Percentiles rank a stretch among this genome's conserved stretches.
Conservation (phyloP, 2,888 invertebrate genomes). For the Steromphala cineraria region DNA sequence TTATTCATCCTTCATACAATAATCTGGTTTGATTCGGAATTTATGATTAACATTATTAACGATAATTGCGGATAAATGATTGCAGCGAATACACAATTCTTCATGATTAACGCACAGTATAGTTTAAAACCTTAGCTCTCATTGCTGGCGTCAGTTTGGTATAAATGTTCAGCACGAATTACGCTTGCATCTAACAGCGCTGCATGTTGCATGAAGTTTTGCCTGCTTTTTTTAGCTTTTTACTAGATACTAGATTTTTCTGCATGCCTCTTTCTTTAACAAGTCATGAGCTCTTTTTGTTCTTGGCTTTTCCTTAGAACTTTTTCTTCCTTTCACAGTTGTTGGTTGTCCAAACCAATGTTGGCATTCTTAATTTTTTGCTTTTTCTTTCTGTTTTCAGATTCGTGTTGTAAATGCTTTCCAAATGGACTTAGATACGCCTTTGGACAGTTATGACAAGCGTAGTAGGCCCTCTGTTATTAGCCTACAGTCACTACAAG, state of each 20-base stretch:
- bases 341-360: slow-evolving; percentile 8
- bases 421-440: slow-evolving; percentile 77
- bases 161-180: neutral
- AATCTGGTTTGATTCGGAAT: too few species aligned
- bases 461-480: slow-evolving; percentile 74
- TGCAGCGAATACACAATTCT: neutral
- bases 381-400: slow-evolving; percentile 79
- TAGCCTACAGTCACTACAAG: slow-evolving; percentile 71
- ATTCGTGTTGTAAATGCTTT: slow-evolving; percentile 99
- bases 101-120: neutral
- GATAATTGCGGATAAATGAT: neutral
- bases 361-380: slow-evolving; percentile 28
- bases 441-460: slow-evolving; percentile 78
- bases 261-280: slow-evolving; percentile 3
- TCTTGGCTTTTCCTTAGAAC: neutral
- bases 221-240: slow-evolving; percentile 14
- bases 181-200: neutral
- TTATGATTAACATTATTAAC: too few species aligned
- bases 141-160: slow-evolving; percentile 14
- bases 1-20: neutral
- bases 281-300: neutral
- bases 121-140: neutral
- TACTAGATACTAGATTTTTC: neutral
- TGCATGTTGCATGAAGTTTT: slow-evolving; percentile 12
- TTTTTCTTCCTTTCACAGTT: neutral